Base-by-base conservation (phyloP, 2,888 invertebrate species). In the Cryptus armator region DNA sequence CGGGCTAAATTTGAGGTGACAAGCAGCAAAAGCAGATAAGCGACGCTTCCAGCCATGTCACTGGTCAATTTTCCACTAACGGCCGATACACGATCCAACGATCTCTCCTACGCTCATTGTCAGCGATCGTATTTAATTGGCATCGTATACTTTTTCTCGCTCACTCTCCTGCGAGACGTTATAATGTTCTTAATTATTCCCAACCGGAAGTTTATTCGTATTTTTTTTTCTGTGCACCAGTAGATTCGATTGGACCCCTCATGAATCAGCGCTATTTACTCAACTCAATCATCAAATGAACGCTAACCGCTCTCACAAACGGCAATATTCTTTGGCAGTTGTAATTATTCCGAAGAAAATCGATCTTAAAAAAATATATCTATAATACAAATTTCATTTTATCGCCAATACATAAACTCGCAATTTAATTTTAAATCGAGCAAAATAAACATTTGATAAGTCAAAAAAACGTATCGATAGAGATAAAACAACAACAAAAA, bases 1-100 rank as follows among this genome's bases (percentile, higher is more conserved):
- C 85, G 85, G 66, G 82, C 79, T 10, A 71, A 46, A 72, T 68
- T 76, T 29, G 70, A n/a, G 16, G 76, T 62, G 66, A 80, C 66
- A 53, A 85, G 53, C 62, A 79, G 67, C n/a, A 82, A 66, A 24
- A 68, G 72, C 48, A 85, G 71, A 74, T 66, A 48, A 75, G 56
- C 43, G 72, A 71, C 79, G 67, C 79, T 79, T 82, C 79, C 82
- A 76, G 53, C 51, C 85, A 85, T 85, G 70, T 16, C 81, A 75
- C 85, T 19, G 85, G 79, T 82, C 67, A 82, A 62, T 76, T 82
- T 79, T 70, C 66, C 72, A 85, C 85, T 85, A 80, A 82, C 66
- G 76, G 62, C 71, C 76, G 82, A 85, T 82, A 82, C 75, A 64
- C 51, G 72, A n/a, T 76, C 71, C 64, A 82, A 82, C 62, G 66